These are phyloP conservation scores for Drosophila virilis DNA, from an alignment of 1,140 invertebrate genomes.

Conservation along the genomic window DNA sequence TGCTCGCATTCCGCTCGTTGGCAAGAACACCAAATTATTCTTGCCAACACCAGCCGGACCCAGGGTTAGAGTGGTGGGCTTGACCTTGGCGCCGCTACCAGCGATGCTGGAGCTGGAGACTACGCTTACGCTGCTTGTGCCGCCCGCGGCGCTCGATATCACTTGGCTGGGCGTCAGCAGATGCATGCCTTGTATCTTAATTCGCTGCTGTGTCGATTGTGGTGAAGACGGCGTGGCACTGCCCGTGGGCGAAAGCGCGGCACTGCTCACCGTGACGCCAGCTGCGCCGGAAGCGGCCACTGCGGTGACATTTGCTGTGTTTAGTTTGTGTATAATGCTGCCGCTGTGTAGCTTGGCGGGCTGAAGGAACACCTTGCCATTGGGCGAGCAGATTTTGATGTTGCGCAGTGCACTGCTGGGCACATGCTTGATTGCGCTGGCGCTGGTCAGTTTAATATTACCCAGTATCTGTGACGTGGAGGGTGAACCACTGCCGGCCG, in stretches of 20 bases:
- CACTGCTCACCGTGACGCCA: slow-evolving; percentile 3
- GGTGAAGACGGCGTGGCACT: slow-evolving; percentile 35
- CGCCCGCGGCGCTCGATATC: slow-evolving; percentile 37
- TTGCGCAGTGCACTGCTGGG: slow-evolving; percentile 67
- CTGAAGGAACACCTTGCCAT: slow-evolving; percentile 79
- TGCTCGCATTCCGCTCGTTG: slow-evolving; percentile 64
- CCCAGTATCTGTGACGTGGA: slow-evolving; percentile 62
- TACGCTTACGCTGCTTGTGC: slow-evolving; percentile 4
- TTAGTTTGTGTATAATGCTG: slow-evolving; percentile 69
- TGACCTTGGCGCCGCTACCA: slow-evolving; percentile 27
- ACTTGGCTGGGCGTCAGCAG: slow-evolving; percentile 63
- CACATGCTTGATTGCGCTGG: slow-evolving; percentile 68
- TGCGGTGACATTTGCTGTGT: slow-evolving; percentile 35
- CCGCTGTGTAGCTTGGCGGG: slow-evolving; percentile 59
- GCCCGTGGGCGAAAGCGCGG: slow-evolving; percentile 29
- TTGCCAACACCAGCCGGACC: slow-evolving; percentile 62
- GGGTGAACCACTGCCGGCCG: neutral
- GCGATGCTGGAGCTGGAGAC: slow-evolving; percentile 24
- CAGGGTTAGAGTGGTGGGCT: slow-evolving; percentile 64
- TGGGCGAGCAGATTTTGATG: slow-evolving; percentile 80
- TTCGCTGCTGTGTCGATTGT: slow-evolving; percentile 52
- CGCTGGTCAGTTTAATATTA: slow-evolving; percentile 72
- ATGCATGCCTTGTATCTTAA: slow-evolving; percentile 82
- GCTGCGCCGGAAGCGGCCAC: neutral
- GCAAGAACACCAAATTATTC: slow-evolving; percentile 68